Conservation (phyloP, 2,888 invertebrate species). For the Phrixothrix hirtus region DNA sequence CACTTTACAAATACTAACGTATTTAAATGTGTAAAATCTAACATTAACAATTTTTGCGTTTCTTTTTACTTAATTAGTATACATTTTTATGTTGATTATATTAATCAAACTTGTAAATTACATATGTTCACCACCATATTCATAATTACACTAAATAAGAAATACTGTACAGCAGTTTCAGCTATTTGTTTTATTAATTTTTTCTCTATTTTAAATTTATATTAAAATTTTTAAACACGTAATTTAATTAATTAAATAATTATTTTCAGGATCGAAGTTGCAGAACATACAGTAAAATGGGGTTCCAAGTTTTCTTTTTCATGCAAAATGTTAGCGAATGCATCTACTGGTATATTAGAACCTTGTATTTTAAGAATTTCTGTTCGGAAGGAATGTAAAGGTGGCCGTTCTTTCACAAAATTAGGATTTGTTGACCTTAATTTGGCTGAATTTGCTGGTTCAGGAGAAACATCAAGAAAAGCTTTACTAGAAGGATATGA, state of each 20-base stretch:
- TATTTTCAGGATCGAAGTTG: conserved; percentile 84
- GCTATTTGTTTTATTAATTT: no score
- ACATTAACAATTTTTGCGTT: no score
- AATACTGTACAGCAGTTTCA: no score
- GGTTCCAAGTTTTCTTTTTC: conserved; percentile 87
- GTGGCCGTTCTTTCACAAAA: conserved; percentile 89
- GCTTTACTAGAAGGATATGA: conserved; percentile 96
- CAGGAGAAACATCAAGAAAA: conserved; percentile 82
- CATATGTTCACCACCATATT: background rate
- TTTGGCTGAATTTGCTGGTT: conserved; percentile 94
- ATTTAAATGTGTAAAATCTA: no score
- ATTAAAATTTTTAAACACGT: no score
- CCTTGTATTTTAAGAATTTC: conserved; percentile 92
- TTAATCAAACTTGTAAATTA: no score
- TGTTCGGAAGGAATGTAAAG: conserved; percentile 87
- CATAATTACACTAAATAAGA: background rate
- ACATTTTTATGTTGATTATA: no score
- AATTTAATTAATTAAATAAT: no score
- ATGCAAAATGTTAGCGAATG: conserved; percentile 97
- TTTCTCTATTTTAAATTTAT: no score
- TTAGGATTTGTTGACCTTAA: conserved; percentile 97
- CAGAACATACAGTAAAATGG: conserved; percentile 93
- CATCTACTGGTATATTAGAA: conserved; percentile 92
- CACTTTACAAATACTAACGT: no score
- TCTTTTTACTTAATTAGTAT: no score